Evolutionary conservation across 2,888 invertebrate genomes (phyloP).

Genomic region (Sarcophaga carnaria): DNA sequence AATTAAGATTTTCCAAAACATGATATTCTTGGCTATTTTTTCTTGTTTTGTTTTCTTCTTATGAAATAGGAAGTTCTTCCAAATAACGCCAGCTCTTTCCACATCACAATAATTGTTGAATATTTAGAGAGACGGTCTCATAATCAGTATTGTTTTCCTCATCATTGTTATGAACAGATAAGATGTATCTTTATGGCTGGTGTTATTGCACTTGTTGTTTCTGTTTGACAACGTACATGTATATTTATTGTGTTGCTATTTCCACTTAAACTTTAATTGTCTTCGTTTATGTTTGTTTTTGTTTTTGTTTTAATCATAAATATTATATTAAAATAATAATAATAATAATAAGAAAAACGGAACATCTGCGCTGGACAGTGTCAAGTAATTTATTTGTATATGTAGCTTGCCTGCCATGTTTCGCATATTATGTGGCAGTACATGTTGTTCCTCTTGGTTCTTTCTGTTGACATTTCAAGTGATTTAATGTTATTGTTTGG

Average conservation of each 20-base stretch:
- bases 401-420: background rate
- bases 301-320: slow-evolving; percentile 28
- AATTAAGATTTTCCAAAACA: slow-evolving; percentile 52
- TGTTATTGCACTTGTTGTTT: slow-evolving; percentile 59
- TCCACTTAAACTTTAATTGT: slow-evolving; percentile 9
- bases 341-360: slow-evolving; percentile 46
- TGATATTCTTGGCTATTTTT: slow-evolving; percentile 15
- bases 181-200: slow-evolving; percentile 14
- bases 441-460: slow-evolving; percentile 50
- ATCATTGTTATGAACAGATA: slow-evolving; percentile 49
- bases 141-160: slow-evolving; percentile 19
- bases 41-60: slow-evolving; percentile 10
- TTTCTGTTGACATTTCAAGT: slow-evolving; percentile 79
- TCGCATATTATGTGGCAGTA: background rate
- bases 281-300: background rate
- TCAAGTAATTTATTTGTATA: slow-evolving; percentile 48
- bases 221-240: slow-evolving; percentile 55
- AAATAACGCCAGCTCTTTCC: background rate
- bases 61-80: background rate
- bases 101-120: slow-evolving; percentile 32
- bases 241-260: slow-evolving; percentile 41
- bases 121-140: slow-evolving; percentile 24
- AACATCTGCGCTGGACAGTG: slow-evolving; percentile 76
- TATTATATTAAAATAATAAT: slow-evolving; percentile 76
- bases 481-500: slow-evolving; percentile 80